Percentiles rank a stretch among this genome's conserved stretches.
These are phyloP conservation scores for Masnerella sp. DNA, from an alignment of 2,888 invertebrate species.

Conservation along the genomic window DNA sequence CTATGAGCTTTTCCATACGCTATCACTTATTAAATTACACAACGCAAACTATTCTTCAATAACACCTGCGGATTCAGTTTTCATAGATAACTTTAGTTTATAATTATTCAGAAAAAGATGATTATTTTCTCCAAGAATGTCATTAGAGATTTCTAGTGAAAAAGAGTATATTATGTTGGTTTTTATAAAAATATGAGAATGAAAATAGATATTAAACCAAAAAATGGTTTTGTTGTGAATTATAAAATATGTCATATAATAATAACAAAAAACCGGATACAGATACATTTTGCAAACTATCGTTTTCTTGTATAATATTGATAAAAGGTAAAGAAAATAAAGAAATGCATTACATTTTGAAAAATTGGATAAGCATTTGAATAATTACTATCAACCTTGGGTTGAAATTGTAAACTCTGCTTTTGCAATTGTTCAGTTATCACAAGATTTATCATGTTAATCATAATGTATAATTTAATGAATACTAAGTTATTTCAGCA, in stretches of 20 bases:
- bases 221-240: background rate
- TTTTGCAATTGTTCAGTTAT: background rate
- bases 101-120: background rate
- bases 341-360: slow-evolving; percentile 22
- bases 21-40: slow-evolving; percentile 37
- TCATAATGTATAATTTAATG: no score
- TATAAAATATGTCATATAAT: background rate
- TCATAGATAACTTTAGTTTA: background rate
- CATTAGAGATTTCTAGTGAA: no score
- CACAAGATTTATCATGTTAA: no score
- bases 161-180: no score
- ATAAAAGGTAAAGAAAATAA: no score
- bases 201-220: no score
- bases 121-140: no score
- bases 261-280: slow-evolving; percentile 16
- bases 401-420: background rate
- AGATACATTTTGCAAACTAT: slow-evolving; percentile 22
- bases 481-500: no score
- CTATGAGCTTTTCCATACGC: slow-evolving; percentile 59
- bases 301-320: slow-evolving; percentile 5
- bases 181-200: no score
- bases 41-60: no score
- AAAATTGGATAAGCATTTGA: background rate
- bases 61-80: no score
- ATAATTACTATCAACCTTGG: background rate